Evolutionary conservation across 2,888 invertebrate species (phyloP).

Genomic region (Colletes collaris): DNA sequence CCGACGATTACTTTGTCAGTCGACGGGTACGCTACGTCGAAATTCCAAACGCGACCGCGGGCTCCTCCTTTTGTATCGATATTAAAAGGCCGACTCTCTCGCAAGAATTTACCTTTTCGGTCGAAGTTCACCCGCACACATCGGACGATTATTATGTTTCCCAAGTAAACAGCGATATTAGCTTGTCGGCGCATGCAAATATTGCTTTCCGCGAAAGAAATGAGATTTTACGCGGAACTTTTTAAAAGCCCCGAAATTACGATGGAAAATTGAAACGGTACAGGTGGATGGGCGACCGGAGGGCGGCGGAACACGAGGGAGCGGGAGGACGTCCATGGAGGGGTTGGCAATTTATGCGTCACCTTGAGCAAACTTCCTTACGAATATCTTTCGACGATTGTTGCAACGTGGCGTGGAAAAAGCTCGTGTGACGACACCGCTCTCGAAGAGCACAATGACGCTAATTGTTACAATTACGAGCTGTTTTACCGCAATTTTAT

Average conservation of each 20-base stretch:
- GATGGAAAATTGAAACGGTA: conserved; percentile 51
- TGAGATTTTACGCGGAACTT: conserved; percentile 60
- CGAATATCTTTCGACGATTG: conserved; percentile 19
- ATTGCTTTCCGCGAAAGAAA: conserved; percentile 49
- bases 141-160: conserved; percentile 57
- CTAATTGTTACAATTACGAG: conserved; percentile 34
- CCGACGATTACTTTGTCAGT: conserved; percentile 9
- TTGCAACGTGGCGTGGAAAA: conserved; percentile 11
- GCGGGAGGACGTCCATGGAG: background rate
- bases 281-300: conserved; percentile 4
- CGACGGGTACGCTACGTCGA: background rate
- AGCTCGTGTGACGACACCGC: background rate
- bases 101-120: conserved; percentile 30
- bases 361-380: conserved; percentile 34
- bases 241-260: conserved; percentile 59
- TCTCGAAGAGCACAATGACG: conserved; percentile 28
- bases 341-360: conserved; percentile 44
- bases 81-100: conserved; percentile 20
- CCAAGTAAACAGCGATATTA: conserved; percentile 60
- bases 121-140: conserved; percentile 47
- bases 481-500: conserved; percentile 17
- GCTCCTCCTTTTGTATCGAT: conserved; percentile 17
- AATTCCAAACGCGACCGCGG: background rate
- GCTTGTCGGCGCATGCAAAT: conserved; percentile 59
- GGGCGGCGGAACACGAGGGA: background rate